phyloP scores from a whole-genome alignment of 1,140 invertebrate species.

The Solenopsis invicta region DNA sequence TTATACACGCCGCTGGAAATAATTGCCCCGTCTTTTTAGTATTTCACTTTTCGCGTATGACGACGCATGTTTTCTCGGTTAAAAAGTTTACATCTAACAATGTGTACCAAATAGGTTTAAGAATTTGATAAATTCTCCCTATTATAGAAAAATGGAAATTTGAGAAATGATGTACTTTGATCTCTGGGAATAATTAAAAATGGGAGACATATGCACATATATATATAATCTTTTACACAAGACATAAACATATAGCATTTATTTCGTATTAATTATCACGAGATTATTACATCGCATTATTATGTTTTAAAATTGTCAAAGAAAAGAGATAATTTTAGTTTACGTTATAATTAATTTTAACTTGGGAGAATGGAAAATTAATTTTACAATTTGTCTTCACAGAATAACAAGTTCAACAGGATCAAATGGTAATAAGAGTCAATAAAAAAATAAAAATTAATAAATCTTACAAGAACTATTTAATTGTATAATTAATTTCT shows the following conservation, averaged over 20 bases:
- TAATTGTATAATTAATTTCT: too few species aligned
- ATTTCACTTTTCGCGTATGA: constrained; percentile 6
- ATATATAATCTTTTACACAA: neutral
- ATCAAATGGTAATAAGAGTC: neutral
- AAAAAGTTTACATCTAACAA: neutral
- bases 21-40: constrained; percentile 39
- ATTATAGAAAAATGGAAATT: neutral
- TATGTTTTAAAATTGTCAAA: neutral
- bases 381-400: neutral
- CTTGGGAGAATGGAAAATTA: neutral
- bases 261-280: neutral
- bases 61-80: neutral
- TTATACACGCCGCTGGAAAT: constrained; percentile 55
- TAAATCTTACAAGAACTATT: neutral
- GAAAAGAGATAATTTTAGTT: neutral
- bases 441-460: constrained; percentile 7
- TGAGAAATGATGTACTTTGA: neutral
- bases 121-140: neutral
- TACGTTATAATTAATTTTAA: neutral
- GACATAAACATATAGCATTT: neutral
- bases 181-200: neutral
- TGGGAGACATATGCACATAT: neutral
- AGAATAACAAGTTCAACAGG: neutral
- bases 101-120: neutral
- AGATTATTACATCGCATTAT: neutral